Percentiles rank a stretch among this genome's conserved stretches.
These are phyloP conservation scores for Lepidurus couesii DNA, from an alignment of 1,140 invertebrate genomes.

Conservation along the genomic window DNA sequence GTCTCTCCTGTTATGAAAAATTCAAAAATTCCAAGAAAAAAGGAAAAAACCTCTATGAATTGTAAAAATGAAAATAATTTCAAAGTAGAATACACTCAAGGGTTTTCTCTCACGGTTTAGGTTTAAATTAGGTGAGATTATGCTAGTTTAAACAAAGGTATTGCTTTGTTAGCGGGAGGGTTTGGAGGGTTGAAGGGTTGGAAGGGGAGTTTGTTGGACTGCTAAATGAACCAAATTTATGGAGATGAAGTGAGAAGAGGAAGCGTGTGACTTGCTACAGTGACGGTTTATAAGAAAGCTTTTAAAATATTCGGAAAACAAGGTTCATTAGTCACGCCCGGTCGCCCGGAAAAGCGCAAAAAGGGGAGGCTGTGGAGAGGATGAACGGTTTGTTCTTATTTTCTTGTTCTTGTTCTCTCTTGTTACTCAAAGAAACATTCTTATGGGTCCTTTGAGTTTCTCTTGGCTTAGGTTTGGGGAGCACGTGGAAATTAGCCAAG, in stretches of 20 bases:
- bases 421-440: neutral
- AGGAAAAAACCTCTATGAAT: neutral
- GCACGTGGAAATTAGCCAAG: conserved; percentile 14
- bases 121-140: neutral
- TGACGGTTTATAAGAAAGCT: neutral
- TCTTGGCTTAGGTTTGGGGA: neutral
- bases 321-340: conserved; percentile 18
- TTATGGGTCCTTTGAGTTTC: neutral
- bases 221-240: neutral
- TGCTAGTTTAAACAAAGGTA: neutral
- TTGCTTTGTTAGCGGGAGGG: neutral
- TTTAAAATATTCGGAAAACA: conserved; percentile 18
- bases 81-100: neutral
- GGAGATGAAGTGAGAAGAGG: neutral
- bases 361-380: neutral
- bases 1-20: neutral
- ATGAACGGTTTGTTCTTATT: neutral
- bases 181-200: neutral
- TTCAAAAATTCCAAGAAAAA: neutral
- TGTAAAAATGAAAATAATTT: conserved; percentile 1
- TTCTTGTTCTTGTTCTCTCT: neutral
- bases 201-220: neutral
- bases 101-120: neutral
- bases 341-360: neutral
- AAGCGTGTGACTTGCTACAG: neutral